Evolutionary conservation across 2,888 invertebrate genomes (phyloP).

Genomic region (Tuberolachnus salignus): DNA sequence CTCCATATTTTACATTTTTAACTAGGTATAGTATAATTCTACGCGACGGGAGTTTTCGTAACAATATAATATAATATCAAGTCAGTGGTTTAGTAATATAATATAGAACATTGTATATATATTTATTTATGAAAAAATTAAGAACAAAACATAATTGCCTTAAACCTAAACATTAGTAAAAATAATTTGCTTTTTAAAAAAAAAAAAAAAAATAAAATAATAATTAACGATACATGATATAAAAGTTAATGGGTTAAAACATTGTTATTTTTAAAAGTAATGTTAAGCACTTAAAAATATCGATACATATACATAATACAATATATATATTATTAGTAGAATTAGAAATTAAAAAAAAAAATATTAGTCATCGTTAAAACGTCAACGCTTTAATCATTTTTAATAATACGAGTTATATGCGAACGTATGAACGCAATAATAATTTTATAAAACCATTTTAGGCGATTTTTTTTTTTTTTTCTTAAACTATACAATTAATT

Average conservation of each 20-base stretch:
- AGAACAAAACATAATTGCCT: conserved; percentile 9
- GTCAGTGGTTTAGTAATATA: background rate
- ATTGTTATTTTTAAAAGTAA: background rate
- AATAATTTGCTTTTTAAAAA: conserved; percentile 14
- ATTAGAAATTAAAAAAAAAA: background rate
- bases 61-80: too few species aligned
- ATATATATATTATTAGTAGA: background rate
- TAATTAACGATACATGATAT: too few species aligned
- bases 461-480: background rate
- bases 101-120: background rate
- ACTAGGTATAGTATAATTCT: too few species aligned
- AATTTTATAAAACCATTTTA: too few species aligned
- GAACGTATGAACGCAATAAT: background rate
- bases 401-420: background rate
- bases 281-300: conserved; percentile 19
- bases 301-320: background rate
- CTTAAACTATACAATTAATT: background rate
- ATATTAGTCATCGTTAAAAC: conserved; percentile 2
- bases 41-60: too few species aligned
- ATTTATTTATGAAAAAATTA: conserved; percentile 12
- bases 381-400: conserved; percentile 36
- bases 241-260: conserved; percentile 40
- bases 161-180: conserved; percentile 20
- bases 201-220: background rate
- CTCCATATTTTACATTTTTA: too few species aligned